A percentile compares a stretch with the other conserved stretches of the same genome.
These are phyloP conservation scores for Sylvietta virens DNA, from an alignment of 2,113 vertebrate species.

Conservation along the genomic window DNA sequence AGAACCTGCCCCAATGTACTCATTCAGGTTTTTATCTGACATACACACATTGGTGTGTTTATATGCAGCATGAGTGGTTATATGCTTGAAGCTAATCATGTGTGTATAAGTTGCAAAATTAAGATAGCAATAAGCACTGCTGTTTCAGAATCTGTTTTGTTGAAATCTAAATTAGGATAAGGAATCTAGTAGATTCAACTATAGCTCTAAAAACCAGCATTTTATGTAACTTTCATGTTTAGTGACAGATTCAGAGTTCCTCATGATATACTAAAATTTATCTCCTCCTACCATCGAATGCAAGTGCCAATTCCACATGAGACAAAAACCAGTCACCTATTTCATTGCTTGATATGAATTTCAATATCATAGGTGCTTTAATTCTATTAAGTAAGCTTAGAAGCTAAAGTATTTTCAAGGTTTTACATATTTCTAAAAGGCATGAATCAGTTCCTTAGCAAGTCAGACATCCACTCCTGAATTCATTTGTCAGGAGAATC, in stretches of 20 bases:
- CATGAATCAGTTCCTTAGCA: neutral
- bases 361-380: neutral
- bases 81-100: neutral
- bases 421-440: neutral
- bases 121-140: neutral
- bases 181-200: neutral
- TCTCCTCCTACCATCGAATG: neutral
- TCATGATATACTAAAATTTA: neutral
- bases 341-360: neutral
- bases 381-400: neutral
- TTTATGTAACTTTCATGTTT: neutral
- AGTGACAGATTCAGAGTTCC: neutral
- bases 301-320: neutral
- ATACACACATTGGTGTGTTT: neutral
- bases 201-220: neutral
- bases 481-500: neutral
- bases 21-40: neutral
- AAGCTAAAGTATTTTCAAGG: neutral
- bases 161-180: neutral
- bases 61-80: neutral
- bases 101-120: neutral
- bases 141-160: neutral
- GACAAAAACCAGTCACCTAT: neutral
- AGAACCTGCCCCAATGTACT: neutral
- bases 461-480: neutral